These are phyloP conservation scores for Ophioninae sp. DNA, from an alignment of 2,888 invertebrate genomes.

Conservation along the genomic window DNA sequence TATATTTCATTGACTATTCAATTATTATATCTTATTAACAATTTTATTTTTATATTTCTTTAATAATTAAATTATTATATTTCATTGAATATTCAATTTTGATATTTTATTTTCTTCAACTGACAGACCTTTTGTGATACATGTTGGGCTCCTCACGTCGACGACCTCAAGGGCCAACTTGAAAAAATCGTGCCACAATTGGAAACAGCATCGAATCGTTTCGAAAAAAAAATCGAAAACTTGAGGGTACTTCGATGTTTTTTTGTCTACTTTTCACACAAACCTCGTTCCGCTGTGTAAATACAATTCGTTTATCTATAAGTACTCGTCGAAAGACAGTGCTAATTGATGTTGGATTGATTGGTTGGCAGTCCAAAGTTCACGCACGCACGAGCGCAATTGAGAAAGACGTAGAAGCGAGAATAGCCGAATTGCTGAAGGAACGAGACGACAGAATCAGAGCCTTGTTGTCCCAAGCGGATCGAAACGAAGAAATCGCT, in stretches of 20 bases:
- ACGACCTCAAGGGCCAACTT: slow-evolving; percentile 84
- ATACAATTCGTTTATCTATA: neutral
- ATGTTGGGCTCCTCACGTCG: slow-evolving; percentile 85
- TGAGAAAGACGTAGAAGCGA: slow-evolving; percentile 82
- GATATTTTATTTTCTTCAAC: slow-evolving; percentile 12
- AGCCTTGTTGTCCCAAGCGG: slow-evolving; percentile 81
- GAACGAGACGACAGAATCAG: slow-evolving; percentile 81
- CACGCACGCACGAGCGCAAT: slow-evolving; percentile 83
- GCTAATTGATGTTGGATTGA: neutral
- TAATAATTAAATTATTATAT: too few species aligned
- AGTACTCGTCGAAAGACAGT: neutral
- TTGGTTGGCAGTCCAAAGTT: slow-evolving; percentile 81
- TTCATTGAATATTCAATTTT: neutral
- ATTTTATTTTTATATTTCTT: too few species aligned
- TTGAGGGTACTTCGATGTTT: slow-evolving; percentile 81
- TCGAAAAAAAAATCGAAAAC: slow-evolving; percentile 83
- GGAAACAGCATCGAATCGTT: slow-evolving; percentile 82
- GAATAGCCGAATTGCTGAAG: slow-evolving; percentile 82
- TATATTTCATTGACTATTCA: too few species aligned
- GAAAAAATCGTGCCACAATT: slow-evolving; percentile 83
- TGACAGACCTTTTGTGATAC: slow-evolving; percentile 84
- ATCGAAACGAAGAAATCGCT: slow-evolving; percentile 81
- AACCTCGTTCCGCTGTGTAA: neutral
- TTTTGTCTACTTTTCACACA: neutral
- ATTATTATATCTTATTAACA: too few species aligned